A percentile compares a stretch with the other conserved stretches of the same genome.
Evolutionary conservation across 2,113 vertebrate genomes (phyloP).

Genomic region (Rhea pennata): DNA sequence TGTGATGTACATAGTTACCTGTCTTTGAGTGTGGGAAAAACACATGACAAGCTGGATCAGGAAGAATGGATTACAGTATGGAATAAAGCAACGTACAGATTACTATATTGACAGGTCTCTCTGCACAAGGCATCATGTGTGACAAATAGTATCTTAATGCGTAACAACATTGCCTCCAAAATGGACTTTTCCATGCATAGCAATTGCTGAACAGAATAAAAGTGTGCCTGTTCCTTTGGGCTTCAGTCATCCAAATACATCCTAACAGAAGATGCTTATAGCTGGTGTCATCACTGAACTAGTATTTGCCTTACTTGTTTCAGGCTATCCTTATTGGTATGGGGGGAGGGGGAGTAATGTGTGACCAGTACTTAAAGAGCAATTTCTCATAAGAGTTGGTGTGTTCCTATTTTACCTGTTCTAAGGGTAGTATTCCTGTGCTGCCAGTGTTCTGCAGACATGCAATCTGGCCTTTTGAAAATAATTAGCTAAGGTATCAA

Average conservation of each 20-base stretch:
- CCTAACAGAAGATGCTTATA: neutral
- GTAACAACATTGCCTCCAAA: neutral
- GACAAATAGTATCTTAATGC: neutral
- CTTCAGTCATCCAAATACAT: neutral
- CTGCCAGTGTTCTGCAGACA: neutral
- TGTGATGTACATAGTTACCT: neutral
- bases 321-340: neutral
- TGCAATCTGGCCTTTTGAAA: neutral
- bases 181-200: neutral
- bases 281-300: neutral
- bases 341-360: no score
- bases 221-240: neutral
- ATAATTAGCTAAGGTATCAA: neutral
- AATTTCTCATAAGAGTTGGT: neutral
- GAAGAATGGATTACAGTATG: neutral
- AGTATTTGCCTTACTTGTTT: neutral
- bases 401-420: fast-evolving
- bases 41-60: neutral
- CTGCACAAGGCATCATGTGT: neutral
- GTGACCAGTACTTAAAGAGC: neutral
- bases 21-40: neutral
- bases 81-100: neutral
- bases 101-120: neutral
- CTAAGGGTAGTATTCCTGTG: neutral
- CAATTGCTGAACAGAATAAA: neutral